Evolutionary conservation across 2,797 vertebrate species (phyloP).

Genomic region (Pyrocephalus nanus): DNA sequence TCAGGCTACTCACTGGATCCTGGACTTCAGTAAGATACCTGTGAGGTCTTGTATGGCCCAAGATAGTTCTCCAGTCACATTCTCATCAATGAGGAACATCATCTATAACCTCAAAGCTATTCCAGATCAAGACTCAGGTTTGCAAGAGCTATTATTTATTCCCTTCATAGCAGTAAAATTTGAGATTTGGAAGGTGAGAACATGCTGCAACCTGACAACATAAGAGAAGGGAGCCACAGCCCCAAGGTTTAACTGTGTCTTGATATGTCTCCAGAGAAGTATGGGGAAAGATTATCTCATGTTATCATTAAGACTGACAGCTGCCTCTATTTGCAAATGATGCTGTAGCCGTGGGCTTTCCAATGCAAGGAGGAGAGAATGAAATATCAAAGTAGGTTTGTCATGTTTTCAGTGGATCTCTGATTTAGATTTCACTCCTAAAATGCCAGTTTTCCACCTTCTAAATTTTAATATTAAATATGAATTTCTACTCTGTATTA

Average conservation of each 20-base stretch:
- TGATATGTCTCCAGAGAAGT: neutral
- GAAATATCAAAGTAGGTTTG: neutral
- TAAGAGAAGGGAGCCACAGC: neutral
- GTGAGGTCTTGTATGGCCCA: neutral
- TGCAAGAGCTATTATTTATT: neutral
- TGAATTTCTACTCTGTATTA: neutral
- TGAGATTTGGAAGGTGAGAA: neutral
- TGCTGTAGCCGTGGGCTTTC: neutral
- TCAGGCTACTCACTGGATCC: accelerated
- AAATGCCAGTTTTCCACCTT: neutral
- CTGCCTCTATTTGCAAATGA: neutral
- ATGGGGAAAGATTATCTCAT: neutral
- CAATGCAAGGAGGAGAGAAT: neutral
- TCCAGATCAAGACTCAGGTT: neutral
- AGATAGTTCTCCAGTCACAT: neutral
- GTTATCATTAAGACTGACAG: neutral
- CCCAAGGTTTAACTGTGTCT: neutral
- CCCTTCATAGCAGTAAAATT: neutral
- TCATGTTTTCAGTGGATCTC: neutral
- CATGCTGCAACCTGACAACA: accelerated
- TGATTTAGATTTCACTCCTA: neutral
- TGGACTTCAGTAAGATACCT: neutral
- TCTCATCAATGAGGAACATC: neutral
- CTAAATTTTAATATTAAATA: neutral
- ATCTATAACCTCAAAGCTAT: neutral